phyloP scores from a whole-genome alignment of 2,113 vertebrate species.

The Nothocercus julius region DNA sequence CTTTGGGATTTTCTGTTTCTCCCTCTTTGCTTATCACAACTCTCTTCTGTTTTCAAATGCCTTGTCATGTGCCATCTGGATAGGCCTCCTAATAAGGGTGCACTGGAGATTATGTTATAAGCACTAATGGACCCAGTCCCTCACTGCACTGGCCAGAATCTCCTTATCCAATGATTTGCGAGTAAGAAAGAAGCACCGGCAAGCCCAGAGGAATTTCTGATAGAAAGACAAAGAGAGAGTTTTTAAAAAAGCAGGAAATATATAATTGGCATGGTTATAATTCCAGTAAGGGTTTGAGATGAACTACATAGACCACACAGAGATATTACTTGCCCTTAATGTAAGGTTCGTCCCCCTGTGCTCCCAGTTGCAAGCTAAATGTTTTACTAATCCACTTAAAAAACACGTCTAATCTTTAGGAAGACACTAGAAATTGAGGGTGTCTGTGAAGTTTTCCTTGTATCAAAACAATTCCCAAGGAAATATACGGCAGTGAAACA shows the following conservation, averaged over 20 bases:
- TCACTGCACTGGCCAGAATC: background rate
- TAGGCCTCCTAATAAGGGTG: slow-evolving; percentile 24
- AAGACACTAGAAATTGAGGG: background rate
- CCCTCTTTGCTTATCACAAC: slow-evolving; percentile 1
- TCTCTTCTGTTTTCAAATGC: slow-evolving; percentile 2
- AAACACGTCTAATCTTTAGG: background rate
- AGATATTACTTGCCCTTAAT: background rate
- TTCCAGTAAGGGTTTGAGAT: background rate
- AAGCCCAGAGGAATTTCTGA: background rate
- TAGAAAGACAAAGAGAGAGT: background rate
- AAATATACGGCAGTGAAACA: background rate
- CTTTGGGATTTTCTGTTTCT: slow-evolving; percentile 14
- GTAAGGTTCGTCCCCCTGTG: background rate
- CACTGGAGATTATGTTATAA: slow-evolving; percentile 12
- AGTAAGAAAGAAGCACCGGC: background rate
- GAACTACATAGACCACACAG: background rate
- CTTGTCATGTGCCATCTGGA: slow-evolving; percentile 43
- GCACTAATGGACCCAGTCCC: background rate
- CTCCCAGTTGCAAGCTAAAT: background rate
- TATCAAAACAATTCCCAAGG: background rate
- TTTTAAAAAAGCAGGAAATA: background rate
- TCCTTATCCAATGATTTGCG: background rate
- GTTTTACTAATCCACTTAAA: background rate
- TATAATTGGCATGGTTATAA: background rate
- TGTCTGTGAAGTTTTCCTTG: background rate